Percentiles rank a stretch among this genome's conserved stretches.
phyloP scores from a whole-genome alignment of 2,888 invertebrate species.

The Acrocyrtus sp. region DNA sequence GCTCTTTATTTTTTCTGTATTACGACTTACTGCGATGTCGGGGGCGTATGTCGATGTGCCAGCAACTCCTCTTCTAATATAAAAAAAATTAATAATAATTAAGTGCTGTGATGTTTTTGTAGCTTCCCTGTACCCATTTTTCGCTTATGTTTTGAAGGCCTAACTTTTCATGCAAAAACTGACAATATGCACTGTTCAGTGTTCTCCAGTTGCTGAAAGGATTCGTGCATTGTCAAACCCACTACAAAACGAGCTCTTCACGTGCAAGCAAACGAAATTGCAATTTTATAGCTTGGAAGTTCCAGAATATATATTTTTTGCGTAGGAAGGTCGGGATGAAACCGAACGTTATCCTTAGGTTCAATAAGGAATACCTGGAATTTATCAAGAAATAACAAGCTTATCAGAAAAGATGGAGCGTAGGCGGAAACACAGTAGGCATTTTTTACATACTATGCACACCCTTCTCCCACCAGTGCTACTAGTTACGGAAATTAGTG shows the following conservation, averaged over 20 bases:
- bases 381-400: too few species aligned
- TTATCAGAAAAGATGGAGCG: constrained; percentile 24
- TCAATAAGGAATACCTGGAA: too few species aligned
- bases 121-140: not conserved
- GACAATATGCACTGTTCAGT: not conserved
- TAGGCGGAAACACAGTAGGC: constrained; percentile 16
- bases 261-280: not conserved
- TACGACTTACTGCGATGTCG: not conserved
- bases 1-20: not conserved
- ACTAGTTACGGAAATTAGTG: constrained; percentile 16
- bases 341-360: too few species aligned
- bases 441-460: constrained; percentile 29
- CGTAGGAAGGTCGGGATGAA: not conserved
- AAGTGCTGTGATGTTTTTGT: too few species aligned
- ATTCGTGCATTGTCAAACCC: not conserved
- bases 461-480: constrained; percentile 20
- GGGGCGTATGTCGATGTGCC: constrained; percentile 17
- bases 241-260: constrained; percentile 3
- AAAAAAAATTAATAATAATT: too few species aligned
- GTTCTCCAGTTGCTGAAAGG: not conserved
- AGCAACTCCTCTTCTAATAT: constrained; percentile 2
- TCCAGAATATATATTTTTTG: not conserved
- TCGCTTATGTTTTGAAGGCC: not conserved
- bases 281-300: not conserved
- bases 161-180: not conserved